Evolutionary conservation across 1,140 invertebrate species (phyloP).

Genomic region (Nasonia vitripennis): DNA sequence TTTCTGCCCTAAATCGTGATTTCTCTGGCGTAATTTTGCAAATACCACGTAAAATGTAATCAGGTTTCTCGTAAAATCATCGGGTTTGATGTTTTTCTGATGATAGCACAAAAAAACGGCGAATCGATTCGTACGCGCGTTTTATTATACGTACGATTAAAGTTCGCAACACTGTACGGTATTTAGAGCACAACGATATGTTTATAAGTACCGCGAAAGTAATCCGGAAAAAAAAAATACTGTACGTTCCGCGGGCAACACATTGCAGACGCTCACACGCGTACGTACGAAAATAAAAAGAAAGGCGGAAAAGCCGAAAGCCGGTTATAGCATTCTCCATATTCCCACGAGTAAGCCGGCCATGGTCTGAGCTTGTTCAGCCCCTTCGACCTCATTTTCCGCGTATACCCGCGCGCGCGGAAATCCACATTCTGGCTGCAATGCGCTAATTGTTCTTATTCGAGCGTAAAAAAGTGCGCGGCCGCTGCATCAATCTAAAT

Average conservation of each 20-base stretch:
- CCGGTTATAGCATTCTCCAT: background rate
- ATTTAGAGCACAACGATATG: no score
- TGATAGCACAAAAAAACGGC: no score
- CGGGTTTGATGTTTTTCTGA: no score
- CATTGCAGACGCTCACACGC: background rate
- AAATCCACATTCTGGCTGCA: conserved; percentile 4
- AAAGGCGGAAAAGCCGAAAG: background rate
- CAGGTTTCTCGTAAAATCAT: no score
- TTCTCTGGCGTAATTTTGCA: no score
- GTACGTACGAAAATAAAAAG: background rate
- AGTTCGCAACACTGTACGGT: no score
- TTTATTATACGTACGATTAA: no score
- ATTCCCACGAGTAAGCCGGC: conserved; percentile 13
- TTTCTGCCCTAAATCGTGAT: no score
- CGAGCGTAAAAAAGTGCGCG: background rate
- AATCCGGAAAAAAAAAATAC: background rate
- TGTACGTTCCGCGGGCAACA: background rate
- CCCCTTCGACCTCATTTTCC: conserved; percentile 35
- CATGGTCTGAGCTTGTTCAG: conserved; percentile 5
- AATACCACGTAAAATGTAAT: no score
- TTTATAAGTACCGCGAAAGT: no score
- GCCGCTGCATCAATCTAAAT: conserved; percentile 30
- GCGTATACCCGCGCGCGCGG: background rate
- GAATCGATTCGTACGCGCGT: no score
- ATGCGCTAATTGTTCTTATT: conserved; percentile 23